Conservation (phyloP, 2,888 invertebrate genomes). For the Lagria hirta region DNA sequence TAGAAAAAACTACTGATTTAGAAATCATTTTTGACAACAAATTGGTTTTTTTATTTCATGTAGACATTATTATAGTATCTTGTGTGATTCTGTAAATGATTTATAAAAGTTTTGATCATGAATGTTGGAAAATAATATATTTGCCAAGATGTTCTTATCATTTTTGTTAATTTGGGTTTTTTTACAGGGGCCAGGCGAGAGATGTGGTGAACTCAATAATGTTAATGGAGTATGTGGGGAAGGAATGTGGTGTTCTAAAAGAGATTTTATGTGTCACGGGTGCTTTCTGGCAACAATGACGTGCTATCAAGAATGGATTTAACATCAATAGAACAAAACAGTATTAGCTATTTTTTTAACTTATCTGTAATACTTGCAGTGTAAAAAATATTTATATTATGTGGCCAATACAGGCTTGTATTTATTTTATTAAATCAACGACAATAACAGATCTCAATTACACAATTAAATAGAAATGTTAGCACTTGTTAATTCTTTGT, state of each 20-base stretch:
- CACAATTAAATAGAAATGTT: conserved; percentile 7
- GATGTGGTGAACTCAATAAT: conserved; percentile 46
- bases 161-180: conserved; percentile 13
- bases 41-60: too few species aligned
- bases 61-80: too few species aligned
- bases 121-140: too few species aligned
- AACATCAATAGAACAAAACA: conserved; percentile 27
- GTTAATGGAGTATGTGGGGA: conserved; percentile 48
- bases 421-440: conserved; percentile 24
- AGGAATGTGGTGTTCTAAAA: conserved; percentile 46
- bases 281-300: conserved; percentile 46
- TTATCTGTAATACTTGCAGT: conserved; percentile 16
- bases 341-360: conserved; percentile 36
- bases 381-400: conserved; percentile 24
- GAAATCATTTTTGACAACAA: too few species aligned
- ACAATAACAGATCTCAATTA: conserved; percentile 23
- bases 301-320: conserved; percentile 36
- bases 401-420: conserved; percentile 17
- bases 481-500: too few species aligned
- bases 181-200: conserved; percentile 49
- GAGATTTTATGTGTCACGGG: conserved; percentile 50
- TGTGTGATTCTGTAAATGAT: too few species aligned
- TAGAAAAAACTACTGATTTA: too few species aligned
- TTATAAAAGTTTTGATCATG: too few species aligned
- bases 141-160: too few species aligned